Evolutionary conservation across 1,140 invertebrate species (phyloP), one percentile per base, ranked within the genome.

Genomic region (Nymphalis io): DNA sequence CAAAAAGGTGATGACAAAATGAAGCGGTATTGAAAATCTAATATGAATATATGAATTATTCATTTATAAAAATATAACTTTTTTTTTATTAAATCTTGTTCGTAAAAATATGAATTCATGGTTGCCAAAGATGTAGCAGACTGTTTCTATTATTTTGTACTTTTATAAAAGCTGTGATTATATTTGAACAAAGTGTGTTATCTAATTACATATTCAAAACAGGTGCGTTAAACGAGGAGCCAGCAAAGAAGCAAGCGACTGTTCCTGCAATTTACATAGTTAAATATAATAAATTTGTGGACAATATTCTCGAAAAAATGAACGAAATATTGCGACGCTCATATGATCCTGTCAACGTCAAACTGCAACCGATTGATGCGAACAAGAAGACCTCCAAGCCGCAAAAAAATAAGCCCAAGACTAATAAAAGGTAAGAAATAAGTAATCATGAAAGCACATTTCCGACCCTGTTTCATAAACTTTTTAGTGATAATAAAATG

Each of bases 201-300:
- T 8, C 27, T 33, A 33, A 33, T 33, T 8, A 3, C 5, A 8
- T 33, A 33, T 33, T 55, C 6, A 73, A 68, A 69, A 75, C 82
- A 91, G 89, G 89, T 72, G 81, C 87, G 10, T 59, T 90, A 57
- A 70, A 59, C 44, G 80, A 81, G 0, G 84, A 85, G 51, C 61
- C 85, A 40, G 53, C 73, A n/a, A 90, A 87, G 69, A 88, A 87
- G 53, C 80, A 79, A 57, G 51, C 21, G 3, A 78, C 89, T n/a
- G 93, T 95, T 18, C 94, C 95, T 2, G 93, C 95, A 1, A 93
- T 95, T 33, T 96, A 96, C 85, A 95, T 96, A 27, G 92, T 94
- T 23, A 96, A 96, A 82, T 96, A 97, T 89, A 97, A 97, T 88
- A 94, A 94, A 74, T 97, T 96, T 82, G 95, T 97, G 40, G 96